Conservation (phyloP, 2,797 vertebrate species). For the Perodicticus potto region DNA sequence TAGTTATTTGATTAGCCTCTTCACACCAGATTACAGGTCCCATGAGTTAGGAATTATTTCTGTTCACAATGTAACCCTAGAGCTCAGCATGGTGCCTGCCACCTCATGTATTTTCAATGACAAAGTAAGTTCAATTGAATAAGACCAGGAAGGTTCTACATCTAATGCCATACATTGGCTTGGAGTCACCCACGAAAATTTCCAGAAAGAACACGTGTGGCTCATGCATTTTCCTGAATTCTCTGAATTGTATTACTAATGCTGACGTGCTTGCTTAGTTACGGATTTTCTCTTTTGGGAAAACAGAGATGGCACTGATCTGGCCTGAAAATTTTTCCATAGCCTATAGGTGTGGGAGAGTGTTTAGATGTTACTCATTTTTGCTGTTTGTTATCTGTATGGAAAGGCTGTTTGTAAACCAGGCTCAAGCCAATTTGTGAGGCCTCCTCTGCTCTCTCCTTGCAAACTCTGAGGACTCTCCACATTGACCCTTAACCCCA, state of each 20-base stretch:
- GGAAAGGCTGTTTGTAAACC: background rate
- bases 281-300: background rate
- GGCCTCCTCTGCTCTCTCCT: background rate
- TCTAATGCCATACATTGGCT: background rate
- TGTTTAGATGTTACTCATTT: background rate
- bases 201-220: background rate
- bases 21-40: background rate
- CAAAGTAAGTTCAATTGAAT: background rate
- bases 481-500: background rate
- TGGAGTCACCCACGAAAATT: background rate
- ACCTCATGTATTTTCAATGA: background rate
- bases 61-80: background rate
- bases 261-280: background rate
- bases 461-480: background rate
- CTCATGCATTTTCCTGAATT: background rate
- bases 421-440: background rate
- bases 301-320: background rate
- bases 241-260: background rate
- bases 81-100: background rate
- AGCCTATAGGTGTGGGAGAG: background rate
- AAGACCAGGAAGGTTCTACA: background rate
- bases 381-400: background rate
- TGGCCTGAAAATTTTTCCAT: background rate
- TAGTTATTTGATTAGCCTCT: conserved; percentile 9
- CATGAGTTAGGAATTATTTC: background rate